phyloP scores from a whole-genome alignment of 2,797 vertebrate genomes.

The Neoniphon sammara region DNA sequence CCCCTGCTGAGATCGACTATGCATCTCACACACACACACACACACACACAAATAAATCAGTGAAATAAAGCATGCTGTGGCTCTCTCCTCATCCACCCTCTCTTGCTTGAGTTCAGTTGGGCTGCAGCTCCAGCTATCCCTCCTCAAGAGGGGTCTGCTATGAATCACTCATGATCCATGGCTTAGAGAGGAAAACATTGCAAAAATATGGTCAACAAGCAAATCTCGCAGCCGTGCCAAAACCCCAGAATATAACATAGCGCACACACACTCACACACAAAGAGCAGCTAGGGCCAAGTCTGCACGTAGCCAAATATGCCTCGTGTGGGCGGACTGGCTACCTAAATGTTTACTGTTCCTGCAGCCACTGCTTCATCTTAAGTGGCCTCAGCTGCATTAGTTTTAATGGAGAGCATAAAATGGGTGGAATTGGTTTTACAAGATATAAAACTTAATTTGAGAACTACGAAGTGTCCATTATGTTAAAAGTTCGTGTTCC shows the following conservation, averaged over 20 bases:
- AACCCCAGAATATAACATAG: slow-evolving; percentile 43
- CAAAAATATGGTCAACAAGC: slow-evolving; percentile 58
- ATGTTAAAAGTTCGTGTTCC: slow-evolving; percentile 7
- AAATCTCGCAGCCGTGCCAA: slow-evolving; percentile 43
- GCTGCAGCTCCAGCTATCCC: slow-evolving; percentile 19
- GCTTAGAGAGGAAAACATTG: slow-evolving; percentile 44
- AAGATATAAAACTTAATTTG: neutral
- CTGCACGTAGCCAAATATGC: slow-evolving; percentile 37
- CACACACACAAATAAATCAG: too few relatives aligned
- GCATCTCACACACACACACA: neutral
- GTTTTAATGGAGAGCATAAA: slow-evolving; percentile 21
- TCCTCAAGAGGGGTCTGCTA: slow-evolving; percentile 41
- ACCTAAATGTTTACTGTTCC: slow-evolving; percentile 65
- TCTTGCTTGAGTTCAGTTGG: slow-evolving; percentile 34
- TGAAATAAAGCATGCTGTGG: neutral
- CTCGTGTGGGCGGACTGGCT: slow-evolving; percentile 54
- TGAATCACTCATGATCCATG: slow-evolving; percentile 39
- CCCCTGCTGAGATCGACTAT: neutral
- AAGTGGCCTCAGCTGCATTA: slow-evolving; percentile 14
- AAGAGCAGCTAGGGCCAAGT: slow-evolving; percentile 11
- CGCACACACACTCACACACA: slow-evolving; percentile 11
- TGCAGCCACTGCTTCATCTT: slow-evolving; percentile 24
- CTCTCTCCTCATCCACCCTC: slow-evolving; percentile 17
- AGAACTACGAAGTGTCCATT: neutral
- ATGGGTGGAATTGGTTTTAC: neutral